phyloP scores from a whole-genome alignment of 2,113 vertebrate genomes.

The Jaculus jaculus region DNA sequence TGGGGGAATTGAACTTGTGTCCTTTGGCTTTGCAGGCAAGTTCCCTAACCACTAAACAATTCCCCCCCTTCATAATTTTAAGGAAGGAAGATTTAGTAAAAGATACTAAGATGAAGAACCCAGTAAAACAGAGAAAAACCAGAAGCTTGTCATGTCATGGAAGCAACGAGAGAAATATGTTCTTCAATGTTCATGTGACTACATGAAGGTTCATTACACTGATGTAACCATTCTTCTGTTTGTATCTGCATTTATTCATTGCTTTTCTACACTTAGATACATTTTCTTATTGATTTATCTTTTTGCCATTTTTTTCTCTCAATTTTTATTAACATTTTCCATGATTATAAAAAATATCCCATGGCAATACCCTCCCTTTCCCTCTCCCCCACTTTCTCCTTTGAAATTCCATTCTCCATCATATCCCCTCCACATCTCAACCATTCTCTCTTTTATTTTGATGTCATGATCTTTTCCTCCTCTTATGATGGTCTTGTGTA shows the following conservation, averaged over 20 bases:
- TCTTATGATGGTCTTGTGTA: no score
- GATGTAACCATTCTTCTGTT: neutral
- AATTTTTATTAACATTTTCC: no score
- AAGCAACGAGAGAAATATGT: neutral
- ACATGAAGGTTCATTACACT: neutral
- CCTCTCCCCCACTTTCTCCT: no score
- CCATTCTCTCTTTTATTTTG: no score
- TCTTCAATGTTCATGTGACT: neutral
- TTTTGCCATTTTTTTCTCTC: neutral
- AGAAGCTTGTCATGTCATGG: neutral
- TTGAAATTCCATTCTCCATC: no score
- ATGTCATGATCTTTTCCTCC: no score
- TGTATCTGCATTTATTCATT: neutral
- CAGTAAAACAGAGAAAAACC: neutral
- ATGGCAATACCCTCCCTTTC: no score
- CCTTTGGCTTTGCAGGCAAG: no score
- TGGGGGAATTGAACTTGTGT: no score
- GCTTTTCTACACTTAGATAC: neutral
- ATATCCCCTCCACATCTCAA: no score
- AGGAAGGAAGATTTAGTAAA: neutral
- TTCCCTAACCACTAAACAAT: no score
- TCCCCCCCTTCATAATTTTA: neutral
- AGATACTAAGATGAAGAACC: neutral
- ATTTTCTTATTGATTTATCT: neutral
- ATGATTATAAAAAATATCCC: no score